These are phyloP conservation scores for Scrobipalpa atriplicella DNA, from an alignment of 2,888 invertebrate species.

Conservation along the genomic window DNA sequence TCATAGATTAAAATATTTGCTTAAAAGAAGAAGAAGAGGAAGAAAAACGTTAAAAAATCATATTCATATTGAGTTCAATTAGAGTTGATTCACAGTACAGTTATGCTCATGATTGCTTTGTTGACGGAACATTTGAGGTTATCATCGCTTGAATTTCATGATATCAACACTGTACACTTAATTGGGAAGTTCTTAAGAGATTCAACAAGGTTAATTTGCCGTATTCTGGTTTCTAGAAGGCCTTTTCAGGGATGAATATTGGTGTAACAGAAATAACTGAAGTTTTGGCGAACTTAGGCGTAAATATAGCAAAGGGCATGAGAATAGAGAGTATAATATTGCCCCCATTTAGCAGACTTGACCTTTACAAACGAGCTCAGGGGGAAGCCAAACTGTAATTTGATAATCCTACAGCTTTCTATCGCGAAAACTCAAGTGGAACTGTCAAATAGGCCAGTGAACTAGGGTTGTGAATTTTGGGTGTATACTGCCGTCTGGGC, in stretches of 20 bases:
- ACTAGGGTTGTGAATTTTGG: slow-evolving; percentile 51
- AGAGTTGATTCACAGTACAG: neutral
- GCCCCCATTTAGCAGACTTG: slow-evolving; percentile 16
- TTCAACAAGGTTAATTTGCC: neutral
- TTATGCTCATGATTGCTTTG: neutral
- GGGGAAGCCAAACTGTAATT: slow-evolving; percentile 79
- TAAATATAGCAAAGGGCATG: neutral
- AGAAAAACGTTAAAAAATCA: no score
- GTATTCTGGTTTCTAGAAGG: neutral
- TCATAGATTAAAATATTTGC: no score
- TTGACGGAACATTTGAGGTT: slow-evolving; percentile 10
- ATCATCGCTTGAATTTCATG: neutral
- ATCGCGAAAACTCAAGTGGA: slow-evolving; percentile 57
- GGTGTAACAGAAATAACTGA: neutral
- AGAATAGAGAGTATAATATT: neutral
- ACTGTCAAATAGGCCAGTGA: slow-evolving; percentile 77
- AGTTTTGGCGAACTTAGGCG: neutral
- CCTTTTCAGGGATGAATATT: neutral
- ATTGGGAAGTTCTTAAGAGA: neutral
- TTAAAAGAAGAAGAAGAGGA: no score
- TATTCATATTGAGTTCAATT: slow-evolving; percentile 10
- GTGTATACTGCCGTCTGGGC: slow-evolving; percentile 33
- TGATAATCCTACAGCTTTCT: slow-evolving; percentile 76
- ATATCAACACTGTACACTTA: neutral
- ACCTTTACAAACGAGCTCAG: slow-evolving; percentile 53